These are phyloP conservation scores for Phyllostomus discolor DNA, from an alignment of 2,113 vertebrate genomes.

Conservation along the genomic window DNA sequence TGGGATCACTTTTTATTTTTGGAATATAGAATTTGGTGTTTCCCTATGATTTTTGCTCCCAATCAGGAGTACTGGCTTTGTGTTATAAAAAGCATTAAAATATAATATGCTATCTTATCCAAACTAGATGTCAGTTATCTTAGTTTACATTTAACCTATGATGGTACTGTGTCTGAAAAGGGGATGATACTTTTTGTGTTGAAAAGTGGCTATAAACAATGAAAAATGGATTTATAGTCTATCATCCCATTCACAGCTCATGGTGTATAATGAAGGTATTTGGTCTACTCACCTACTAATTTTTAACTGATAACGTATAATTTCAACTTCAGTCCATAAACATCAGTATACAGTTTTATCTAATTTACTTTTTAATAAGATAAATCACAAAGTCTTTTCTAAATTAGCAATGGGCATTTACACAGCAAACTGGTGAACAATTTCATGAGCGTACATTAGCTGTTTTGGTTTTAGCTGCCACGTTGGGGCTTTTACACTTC, in stretches of 20 bases:
- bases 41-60: neutral
- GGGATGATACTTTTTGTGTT: neutral
- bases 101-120: neutral
- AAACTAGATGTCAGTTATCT: neutral
- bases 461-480: constrained; percentile 27
- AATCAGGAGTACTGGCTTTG: neutral
- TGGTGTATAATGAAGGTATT: neutral
- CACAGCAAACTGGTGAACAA: neutral
- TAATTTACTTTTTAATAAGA: constrained; percentile 17
- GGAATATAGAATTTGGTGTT: neutral
- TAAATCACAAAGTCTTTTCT: neutral
- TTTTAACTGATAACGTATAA: neutral
- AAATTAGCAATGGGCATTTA: neutral
- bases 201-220: neutral
- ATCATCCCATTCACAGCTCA: neutral
- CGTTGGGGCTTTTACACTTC: neutral
- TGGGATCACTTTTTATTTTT: neutral
- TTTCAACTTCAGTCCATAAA: neutral
- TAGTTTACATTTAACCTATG: neutral
- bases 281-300: neutral
- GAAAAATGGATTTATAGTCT: neutral
- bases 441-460: neutral
- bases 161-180: neutral
- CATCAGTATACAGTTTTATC: neutral
- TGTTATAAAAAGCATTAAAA: neutral